A percentile compares a stretch with the other conserved stretches of the same genome.
Conservation (phyloP, 2,888 invertebrate genomes). For the Eristalis pertinax region DNA sequence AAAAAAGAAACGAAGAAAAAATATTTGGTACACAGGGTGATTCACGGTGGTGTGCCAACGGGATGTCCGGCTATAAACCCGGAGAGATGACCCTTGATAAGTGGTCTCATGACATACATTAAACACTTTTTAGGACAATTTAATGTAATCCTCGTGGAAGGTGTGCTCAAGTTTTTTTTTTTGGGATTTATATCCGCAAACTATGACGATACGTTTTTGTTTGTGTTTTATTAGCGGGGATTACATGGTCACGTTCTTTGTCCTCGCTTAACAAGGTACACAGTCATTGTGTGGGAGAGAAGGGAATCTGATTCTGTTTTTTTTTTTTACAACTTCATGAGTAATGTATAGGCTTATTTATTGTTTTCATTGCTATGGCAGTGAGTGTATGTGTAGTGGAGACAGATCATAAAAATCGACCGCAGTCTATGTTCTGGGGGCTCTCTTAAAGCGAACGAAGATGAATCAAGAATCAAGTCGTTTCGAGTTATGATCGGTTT, state of each 20-base stretch:
- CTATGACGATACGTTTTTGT: neutral
- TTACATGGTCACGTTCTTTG: neutral
- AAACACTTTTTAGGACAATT: neutral
- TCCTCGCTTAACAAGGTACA: neutral
- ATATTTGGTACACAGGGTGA: constrained; percentile 33
- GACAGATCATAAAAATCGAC: neutral
- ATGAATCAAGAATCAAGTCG: neutral
- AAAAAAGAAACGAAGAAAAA: neutral
- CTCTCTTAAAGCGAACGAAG: neutral
- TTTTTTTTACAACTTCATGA: neutral
- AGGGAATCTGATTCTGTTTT: neutral
- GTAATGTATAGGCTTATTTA: neutral
- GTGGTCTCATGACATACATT: neutral
- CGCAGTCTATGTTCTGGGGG: neutral
- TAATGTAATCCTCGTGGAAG: neutral
- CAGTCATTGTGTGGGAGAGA: neutral
- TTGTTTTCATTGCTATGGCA: neutral
- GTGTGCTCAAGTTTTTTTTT: neutral
- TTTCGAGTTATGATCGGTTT: neutral
- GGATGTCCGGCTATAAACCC: neutral
- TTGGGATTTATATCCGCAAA: neutral
- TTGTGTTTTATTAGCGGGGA: neutral
- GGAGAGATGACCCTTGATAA: neutral
- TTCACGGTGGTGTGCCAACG: neutral
- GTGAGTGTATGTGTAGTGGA: too few species aligned